phyloP scores from a whole-genome alignment of 2,888 invertebrate genomes.

The Alviniconcha strummeri region DNA sequence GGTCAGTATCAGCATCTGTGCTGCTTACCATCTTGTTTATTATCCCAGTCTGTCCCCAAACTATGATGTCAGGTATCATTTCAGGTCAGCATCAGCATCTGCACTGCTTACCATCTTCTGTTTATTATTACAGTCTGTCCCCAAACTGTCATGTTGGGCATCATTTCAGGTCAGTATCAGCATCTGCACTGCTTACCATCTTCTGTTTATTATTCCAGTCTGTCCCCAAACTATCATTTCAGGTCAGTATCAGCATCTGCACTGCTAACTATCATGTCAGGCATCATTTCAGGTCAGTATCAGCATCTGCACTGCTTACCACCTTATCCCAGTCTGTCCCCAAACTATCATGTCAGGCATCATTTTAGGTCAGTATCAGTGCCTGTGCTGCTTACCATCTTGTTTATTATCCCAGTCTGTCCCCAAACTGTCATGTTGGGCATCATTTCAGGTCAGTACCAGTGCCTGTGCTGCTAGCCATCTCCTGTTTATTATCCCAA shows the following conservation, averaged over 20 bases:
- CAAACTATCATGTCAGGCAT: conserved; percentile 54
- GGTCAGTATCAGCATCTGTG: conserved; percentile 56
- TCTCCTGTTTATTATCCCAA: conserved; percentile 64
- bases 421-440: conserved; percentile 56
- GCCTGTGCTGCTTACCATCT: conserved; percentile 54
- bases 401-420: conserved; percentile 61
- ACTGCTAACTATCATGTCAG: conserved; percentile 55
- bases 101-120: conserved; percentile 57
- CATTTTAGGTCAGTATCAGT: conserved; percentile 60
- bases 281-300: conserved; percentile 56
- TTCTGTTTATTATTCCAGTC: conserved; percentile 60
- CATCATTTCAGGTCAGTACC: conserved; percentile 60
- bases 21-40: conserved; percentile 61
- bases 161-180: conserved; percentile 60
- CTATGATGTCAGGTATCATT: conserved; percentile 56
- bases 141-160: conserved; percentile 52
- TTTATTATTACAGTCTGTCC: conserved; percentile 63
- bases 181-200: conserved; percentile 56
- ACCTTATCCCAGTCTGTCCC: conserved; percentile 56
- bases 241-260: conserved; percentile 57
- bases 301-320: conserved; percentile 55
- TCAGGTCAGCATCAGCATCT: conserved; percentile 61
- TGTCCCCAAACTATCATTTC: conserved; percentile 54
- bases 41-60: conserved; percentile 55
- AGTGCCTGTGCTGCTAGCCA: conserved; percentile 55